Percentiles rank a stretch among this genome's conserved stretches.
phyloP scores from a whole-genome alignment of 2,888 invertebrate genomes.

The Adineta ricciae region DNA sequence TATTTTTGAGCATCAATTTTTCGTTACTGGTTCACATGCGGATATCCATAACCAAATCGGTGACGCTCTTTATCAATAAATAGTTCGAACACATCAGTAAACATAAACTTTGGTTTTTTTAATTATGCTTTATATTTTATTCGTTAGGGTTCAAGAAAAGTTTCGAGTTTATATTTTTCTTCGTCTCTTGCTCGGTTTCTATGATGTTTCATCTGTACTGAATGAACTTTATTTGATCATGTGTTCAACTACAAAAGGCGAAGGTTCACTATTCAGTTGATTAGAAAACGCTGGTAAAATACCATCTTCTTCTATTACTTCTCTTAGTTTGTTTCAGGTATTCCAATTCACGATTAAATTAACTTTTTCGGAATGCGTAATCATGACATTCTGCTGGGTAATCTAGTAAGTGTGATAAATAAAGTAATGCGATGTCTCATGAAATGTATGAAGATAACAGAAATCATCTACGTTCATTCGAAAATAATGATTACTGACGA shows the following conservation, averaged over 20 bases:
- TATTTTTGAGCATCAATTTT: conserved; percentile 72
- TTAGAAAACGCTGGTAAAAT: conserved; percentile 9
- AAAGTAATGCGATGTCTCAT: conserved; percentile 53
- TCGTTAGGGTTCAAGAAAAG: conserved; percentile 58
- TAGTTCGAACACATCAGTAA: conserved; percentile 60
- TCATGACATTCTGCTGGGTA: conserved; percentile 32
- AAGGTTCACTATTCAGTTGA: conserved; percentile 57
- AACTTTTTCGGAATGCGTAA: conserved; percentile 79
- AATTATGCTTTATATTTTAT: conserved; percentile 24
- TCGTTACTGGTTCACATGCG: conserved; percentile 55
- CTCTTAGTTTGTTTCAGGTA: background rate
- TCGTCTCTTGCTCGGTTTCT: conserved; percentile 85
- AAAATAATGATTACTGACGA: conserved; percentile 91
- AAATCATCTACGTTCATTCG: conserved; percentile 90
- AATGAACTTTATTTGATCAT: conserved; percentile 96
- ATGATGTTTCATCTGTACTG: conserved; percentile 80
- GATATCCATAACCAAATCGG: conserved; percentile 70
- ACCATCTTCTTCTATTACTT: too few species aligned
- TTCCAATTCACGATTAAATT: conserved; percentile 67
- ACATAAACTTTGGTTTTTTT: conserved; percentile 30
- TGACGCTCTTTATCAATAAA: conserved; percentile 72
- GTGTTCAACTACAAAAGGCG: conserved; percentile 78
- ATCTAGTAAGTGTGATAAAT: conserved; percentile 63
- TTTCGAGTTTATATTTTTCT: conserved; percentile 84
- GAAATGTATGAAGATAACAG: conserved; percentile 58